Evolutionary conservation across 2,113 vertebrate genomes (phyloP), one percentile per base, ranked within the genome.

Genomic region (Hemibagrus wyckioides): DNA sequence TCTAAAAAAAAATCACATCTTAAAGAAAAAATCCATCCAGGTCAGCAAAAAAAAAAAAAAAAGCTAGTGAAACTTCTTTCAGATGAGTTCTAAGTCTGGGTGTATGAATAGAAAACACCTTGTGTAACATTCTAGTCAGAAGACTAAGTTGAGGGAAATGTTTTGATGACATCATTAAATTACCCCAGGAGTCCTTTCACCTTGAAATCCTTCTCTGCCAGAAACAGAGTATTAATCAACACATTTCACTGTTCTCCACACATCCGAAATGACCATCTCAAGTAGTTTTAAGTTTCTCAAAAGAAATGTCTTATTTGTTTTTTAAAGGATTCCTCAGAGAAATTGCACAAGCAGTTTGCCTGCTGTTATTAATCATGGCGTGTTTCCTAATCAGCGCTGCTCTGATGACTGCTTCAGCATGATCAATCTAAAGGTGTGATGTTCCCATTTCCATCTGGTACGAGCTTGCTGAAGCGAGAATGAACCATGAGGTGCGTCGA

Each of bases 401-500:
- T 81, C 89, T 76, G 23, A 80, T 30, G 83, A n/a, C 77, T 71
- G 69, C 73, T 89, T 82, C 84, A 71, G 81, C 81, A 54, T 33
- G 79, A 80, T 71, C 69, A 71, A 82, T 87, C 71, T 54, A 71
- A 89, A 89, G 67, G 82, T 87, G 85, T 80, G 61, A 87, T 23
- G n/a, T 63, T 82, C 56, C 57, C 44, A 13, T 44, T 73, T 87
- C 82, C 48, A 76, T 83, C 56, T 76, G 57, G 30, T 69, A 48
- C 13, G 33, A 80, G 63, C 69, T 83, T 11, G 25, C 52, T 57
- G 44, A 44, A 23, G 50, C 41, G 73, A 52, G 75, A 82, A 9
- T n/a, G n/a, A 41, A 23, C 75, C 48, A 63, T 1, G 54, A 13
- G 9, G 71, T 59, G 36, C n/a, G 0, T 75, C 54, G 8, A 17